Base-by-base conservation (phyloP, 2,888 invertebrate species). In the Cheilosia scutellata region DNA sequence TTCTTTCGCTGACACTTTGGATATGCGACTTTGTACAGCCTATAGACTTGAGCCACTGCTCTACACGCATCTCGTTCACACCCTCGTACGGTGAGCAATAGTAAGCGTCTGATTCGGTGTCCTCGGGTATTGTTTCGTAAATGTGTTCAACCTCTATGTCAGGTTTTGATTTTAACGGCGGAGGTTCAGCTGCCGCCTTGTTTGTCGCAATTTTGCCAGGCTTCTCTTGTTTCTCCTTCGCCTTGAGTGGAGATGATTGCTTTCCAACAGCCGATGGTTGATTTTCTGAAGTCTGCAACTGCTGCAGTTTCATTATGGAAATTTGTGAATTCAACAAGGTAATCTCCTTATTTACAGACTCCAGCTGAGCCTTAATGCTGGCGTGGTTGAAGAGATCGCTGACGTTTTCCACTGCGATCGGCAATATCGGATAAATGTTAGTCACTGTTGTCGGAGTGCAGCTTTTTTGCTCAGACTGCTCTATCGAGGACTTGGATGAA, bases 71-170 rank as follows among this genome's bases (percentile, higher is more conserved):
- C 11, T 86, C 82, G 40, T 88, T 87, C 3, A 82, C 79, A 33
- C 76, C 89, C 82, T 94, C 94, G 89, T 94, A 94, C 0, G 94
- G 94, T 63, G 93, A 93, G 27, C 94, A 94, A 87, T 94, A 94
- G 62, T 94, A 93, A 2, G 94, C 94, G 88, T 94, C 94, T 5
- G 91, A 88, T 86, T 92, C 92, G 44, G 93, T 93, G 88, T 94
- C 94, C 87, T 94, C 94, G 1, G 94, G 94, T 82, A 94, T 94
- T 7, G 94, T 94, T 89, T 94, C 94, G 89, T 94, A 94, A 68
- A 94, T 94, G 88, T 94, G 94, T 83, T 94, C 94, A 2, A 93
- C 92, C 80, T 94, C 94, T 75, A 90, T 90, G 62, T 90, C 91
- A 37, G 70, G 20, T 51, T 57, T 53, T 29, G 70, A 25, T 29